Evolutionary conservation across 2,888 invertebrate genomes (phyloP).

Genomic region (Lasioglossum zephyrum): DNA sequence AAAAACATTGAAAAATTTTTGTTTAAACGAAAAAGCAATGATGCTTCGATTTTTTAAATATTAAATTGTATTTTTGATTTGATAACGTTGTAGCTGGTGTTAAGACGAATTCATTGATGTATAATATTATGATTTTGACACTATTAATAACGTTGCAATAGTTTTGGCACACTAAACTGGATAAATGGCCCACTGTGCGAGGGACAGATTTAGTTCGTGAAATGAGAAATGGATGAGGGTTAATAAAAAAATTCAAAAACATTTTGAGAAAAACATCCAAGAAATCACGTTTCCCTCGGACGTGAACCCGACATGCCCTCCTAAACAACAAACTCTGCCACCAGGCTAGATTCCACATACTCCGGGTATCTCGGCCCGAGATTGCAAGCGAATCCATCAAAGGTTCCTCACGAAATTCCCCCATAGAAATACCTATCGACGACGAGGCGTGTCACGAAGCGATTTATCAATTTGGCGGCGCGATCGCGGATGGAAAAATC

Average conservation of each 20-base stretch:
- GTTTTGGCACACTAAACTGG: no score
- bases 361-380: neutral
- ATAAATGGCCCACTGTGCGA: no score
- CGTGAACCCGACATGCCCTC: neutral
- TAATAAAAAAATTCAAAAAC: neutral
- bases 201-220: no score
- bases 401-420: constrained; percentile 26
- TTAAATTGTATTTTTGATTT: no score
- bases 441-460: constrained; percentile 39
- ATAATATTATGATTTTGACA: no score
- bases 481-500: constrained; percentile 50
- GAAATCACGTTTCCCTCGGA: neutral
- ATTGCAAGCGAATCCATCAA: constrained; percentile 61
- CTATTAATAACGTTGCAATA: no score
- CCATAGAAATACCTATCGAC: constrained; percentile 30
- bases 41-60: no score
- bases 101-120: no score
- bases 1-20: no score
- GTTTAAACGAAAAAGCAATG: no score
- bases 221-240: no score
- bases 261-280: neutral
- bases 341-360: neutral
- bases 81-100: no score
- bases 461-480: constrained; percentile 68
- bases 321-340: neutral